Base-by-base conservation (phyloP, 1,140 invertebrate species). In the Zeugodacus cucurbitae region DNA sequence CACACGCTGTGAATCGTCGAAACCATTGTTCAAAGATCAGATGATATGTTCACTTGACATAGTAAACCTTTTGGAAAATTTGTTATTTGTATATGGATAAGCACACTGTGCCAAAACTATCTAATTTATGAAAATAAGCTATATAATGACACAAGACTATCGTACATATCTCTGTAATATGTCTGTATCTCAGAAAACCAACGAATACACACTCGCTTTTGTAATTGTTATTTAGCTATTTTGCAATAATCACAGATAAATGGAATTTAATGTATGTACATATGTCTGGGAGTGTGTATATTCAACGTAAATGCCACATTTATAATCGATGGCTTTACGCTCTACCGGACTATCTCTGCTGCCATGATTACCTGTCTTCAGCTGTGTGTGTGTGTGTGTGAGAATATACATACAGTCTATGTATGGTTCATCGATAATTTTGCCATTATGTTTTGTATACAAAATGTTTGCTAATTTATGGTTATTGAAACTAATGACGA, bases 401-500 rank as follows among this genome's bases (percentile, higher is more conserved):
- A n/a, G n/a, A n/a, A n/a, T n/a, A n/a, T n/a, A n/a, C n/a, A n/a
- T n/a, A n/a, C n/a, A n/a, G n/a, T n/a, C n/a, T 67, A 34, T n/a
- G 32, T 41, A 44, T 0, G 34, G 32, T 1, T 74, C 17, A 74
- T 29, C 37, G 34, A 41, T 74, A 74, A 41, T 74, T 44, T 44
- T 74, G 37, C 70, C 70, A 41, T 74, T 41, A 70, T 41, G 70
- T 17, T 74, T 74, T 74, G 70, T 41, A 41, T 74, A 62, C 29
- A 22, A 74, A 74, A 74, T 74, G 37, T 22, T 74, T 41, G 70
- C 14, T 74, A 74, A 74, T 74, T 74, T 74, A 74, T 74, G 70
- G 34, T 37, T 74, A 41, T 74, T 74, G 70, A 74, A 74, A 74
- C 29, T 22, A 22, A 74, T 74, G 37, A 74, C 34, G 34, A 74